Conservation (phyloP, 2,113 vertebrate genomes). For the Myrmecobius fasciatus region DNA sequence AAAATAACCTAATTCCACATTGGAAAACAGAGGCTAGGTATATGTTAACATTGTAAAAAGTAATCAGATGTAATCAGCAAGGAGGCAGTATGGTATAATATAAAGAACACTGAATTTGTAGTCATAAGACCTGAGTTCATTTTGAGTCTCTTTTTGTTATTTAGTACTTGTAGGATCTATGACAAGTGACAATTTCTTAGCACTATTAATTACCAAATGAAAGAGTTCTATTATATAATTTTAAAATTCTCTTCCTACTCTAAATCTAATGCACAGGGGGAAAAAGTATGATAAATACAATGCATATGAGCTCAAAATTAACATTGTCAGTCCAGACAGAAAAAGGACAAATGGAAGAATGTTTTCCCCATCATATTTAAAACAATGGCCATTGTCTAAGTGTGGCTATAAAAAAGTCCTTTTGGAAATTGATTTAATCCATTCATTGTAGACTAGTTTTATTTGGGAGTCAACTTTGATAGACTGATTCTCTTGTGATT, state of each 20-base stretch:
- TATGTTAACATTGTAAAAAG: not conserved
- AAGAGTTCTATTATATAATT: not conserved
- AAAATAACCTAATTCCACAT: not conserved
- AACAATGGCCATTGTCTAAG: conserved; percentile 29
- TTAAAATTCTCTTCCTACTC: not conserved
- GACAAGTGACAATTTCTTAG: not conserved
- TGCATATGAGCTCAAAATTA: not conserved
- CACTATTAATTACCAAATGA: not conserved
- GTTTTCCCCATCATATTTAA: conserved; percentile 13
- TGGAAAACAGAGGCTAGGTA: not conserved
- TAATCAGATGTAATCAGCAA: not conserved
- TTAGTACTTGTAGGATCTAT: not conserved
- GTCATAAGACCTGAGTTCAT: not conserved
- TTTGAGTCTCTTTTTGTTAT: not conserved
- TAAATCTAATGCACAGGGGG: not conserved
- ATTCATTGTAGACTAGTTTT: conserved; percentile 53
- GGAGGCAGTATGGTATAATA: not conserved
- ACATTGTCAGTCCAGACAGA: conserved; percentile 16
- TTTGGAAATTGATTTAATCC: conserved; percentile 62
- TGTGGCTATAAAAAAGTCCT: conserved; percentile 50
- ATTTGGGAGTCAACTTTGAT: not conserved
- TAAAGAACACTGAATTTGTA: not conserved
- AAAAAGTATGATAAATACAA: not conserved
- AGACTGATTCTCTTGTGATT: conserved; percentile 59
- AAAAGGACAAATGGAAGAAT: conserved; percentile 20